Percentiles rank a stretch among this genome's conserved stretches.
Evolutionary conservation across 2,797 vertebrate species (phyloP).

Genomic region (Antennarius maculatus): DNA sequence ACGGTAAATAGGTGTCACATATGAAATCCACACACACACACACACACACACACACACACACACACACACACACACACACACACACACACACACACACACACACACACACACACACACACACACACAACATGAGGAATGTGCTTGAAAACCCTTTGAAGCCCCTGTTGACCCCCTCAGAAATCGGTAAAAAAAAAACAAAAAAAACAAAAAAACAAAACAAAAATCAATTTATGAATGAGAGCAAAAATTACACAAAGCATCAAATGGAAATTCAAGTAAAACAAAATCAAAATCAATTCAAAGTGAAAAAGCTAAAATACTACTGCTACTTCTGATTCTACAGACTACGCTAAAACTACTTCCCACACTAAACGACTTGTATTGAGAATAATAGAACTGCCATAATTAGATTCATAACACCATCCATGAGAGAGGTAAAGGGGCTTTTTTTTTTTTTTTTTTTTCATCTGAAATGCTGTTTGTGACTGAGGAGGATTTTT

Average conservation of each 20-base stretch:
- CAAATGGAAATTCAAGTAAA: slow-evolving; percentile 55
- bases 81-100: slow-evolving; percentile 63
- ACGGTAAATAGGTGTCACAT: slow-evolving; percentile 71
- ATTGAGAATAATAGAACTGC: slow-evolving; percentile 71
- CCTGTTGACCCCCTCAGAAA: slow-evolving; percentile 73
- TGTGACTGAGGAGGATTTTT: slow-evolving; percentile 64
- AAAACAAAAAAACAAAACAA: slow-evolving; percentile 67
- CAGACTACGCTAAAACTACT: slow-evolving; percentile 69
- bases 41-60: slow-evolving; percentile 64
- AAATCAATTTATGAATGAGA: slow-evolving; percentile 65
- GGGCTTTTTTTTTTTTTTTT: slow-evolving; percentile 71
- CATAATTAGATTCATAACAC: slow-evolving; percentile 70
- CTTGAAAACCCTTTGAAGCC: slow-evolving; percentile 79
- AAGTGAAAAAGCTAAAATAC: slow-evolving; percentile 43
- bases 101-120: slow-evolving; percentile 32
- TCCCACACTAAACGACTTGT: slow-evolving; percentile 65
- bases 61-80: slow-evolving; percentile 65
- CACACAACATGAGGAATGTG: slow-evolving; percentile 78
- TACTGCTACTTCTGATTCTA: slow-evolving; percentile 75
- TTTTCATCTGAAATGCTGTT: slow-evolving; percentile 77
- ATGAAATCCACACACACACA: slow-evolving; percentile 69
- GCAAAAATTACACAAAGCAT: slow-evolving; percentile 61
- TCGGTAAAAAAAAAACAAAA: slow-evolving; percentile 64
- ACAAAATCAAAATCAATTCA: slow-evolving; percentile 54
- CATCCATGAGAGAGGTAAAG: slow-evolving; percentile 83